These are phyloP conservation scores for Hypomecis atomaria DNA, from an alignment of 2,888 invertebrate genomes.

Conservation along the genomic window DNA sequence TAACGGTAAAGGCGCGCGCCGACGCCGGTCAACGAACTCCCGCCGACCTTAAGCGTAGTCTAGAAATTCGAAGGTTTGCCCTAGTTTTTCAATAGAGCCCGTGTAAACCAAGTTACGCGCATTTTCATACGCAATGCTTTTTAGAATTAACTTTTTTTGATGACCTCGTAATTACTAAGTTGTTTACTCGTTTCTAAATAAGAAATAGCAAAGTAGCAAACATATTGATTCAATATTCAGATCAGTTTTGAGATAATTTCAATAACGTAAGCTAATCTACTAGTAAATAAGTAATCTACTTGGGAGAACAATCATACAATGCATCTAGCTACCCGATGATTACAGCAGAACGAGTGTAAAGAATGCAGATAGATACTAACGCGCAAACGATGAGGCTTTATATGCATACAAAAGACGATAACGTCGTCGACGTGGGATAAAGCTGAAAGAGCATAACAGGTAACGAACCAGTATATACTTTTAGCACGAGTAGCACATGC, in stretches of 20 bases:
- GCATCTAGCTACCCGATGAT: conserved; percentile 20
- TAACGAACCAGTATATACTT: conserved; percentile 2
- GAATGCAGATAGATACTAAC: conserved; percentile 49
- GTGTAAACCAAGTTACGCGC: conserved; percentile 13
- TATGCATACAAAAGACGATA: conserved; percentile 58
- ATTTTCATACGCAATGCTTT: conserved; percentile 5
- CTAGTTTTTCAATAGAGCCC: conserved; percentile 59
- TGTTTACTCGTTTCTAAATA: conserved; percentile 1
- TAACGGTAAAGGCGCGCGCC: conserved; percentile 74
- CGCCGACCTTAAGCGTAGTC: conserved; percentile 69
- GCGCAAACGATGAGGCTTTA: conserved; percentile 50
- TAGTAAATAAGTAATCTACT: too few relatives aligned
- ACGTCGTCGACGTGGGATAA: conserved; percentile 26
- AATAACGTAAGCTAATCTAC: too few relatives aligned
- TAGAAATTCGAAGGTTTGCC: conserved; percentile 75
- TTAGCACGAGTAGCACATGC: neutral
- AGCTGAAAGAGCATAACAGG: conserved; percentile 3
- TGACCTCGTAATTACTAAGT: conserved; percentile 8
- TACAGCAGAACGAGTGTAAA: conserved; percentile 39
- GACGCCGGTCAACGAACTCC: conserved; percentile 76
- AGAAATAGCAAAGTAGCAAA: too few relatives aligned
- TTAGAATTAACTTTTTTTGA: conserved; percentile 6
- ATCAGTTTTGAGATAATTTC: too few relatives aligned
- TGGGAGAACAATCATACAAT: too few relatives aligned
- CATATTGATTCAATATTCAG: too few relatives aligned